Percentiles rank a stretch among this genome's conserved stretches.
Evolutionary conservation across 2,113 vertebrate species (phyloP).

Genomic region (Crotophaga sulcirostris): DNA sequence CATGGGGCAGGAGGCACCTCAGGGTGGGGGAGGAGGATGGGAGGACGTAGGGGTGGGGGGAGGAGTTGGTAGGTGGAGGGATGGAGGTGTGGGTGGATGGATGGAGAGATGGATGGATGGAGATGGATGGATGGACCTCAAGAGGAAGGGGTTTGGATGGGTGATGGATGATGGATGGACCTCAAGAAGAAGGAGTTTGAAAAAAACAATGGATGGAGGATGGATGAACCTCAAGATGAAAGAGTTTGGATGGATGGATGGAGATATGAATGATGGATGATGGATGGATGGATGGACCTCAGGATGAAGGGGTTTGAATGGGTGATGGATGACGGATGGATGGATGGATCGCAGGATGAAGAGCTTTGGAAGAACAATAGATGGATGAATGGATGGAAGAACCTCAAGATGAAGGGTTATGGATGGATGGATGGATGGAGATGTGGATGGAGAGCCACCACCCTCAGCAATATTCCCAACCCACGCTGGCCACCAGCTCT

Average conservation of each 20-base stretch:
- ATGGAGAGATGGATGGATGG: no score
- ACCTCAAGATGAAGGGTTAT: no score
- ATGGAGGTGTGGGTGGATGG: background rate
- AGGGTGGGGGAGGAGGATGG: background rate
- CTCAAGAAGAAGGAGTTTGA: no score
- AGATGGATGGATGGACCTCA: no score
- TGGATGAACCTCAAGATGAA: no score
- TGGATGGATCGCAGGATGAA: background rate
- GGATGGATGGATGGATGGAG: background rate
- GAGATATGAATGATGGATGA: background rate
- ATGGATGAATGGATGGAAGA: no score
- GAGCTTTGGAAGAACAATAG: no score
- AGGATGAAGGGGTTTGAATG: no score
- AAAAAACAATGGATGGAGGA: accelerated
- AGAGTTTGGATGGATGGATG: accelerated
- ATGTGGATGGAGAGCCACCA: background rate
- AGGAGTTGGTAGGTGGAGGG: background rate
- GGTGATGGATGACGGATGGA: no score
- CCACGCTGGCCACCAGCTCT: no score
- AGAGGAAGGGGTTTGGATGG: no score
- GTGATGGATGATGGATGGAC: background rate
- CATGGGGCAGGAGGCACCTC: background rate
- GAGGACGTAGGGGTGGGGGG: background rate
- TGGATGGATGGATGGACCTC: background rate
- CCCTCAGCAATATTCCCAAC: no score